Percentiles rank a stretch among this genome's conserved stretches.
phyloP scores from a whole-genome alignment of 2,888 invertebrate genomes.

The Nephrotoma appendiculata region DNA sequence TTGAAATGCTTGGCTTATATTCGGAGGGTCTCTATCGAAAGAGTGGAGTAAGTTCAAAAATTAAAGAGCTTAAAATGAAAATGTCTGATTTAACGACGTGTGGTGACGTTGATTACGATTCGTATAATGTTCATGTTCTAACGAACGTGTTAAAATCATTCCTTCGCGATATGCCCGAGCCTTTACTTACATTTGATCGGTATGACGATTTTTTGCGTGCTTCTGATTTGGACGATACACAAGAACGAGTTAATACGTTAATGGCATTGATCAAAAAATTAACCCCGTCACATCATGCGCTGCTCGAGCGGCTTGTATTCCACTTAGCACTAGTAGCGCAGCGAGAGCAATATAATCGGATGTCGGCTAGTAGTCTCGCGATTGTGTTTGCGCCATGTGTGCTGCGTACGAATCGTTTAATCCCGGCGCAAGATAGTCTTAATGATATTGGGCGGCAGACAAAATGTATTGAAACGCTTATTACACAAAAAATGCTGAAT shows the following conservation, averaged over 20 bases:
- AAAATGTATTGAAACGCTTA: conserved; percentile 78
- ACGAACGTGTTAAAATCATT: conserved; percentile 80
- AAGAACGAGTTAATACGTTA: conserved; percentile 69
- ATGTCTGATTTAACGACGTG: conserved; percentile 57
- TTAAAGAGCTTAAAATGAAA: conserved; percentile 56
- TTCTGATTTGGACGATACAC: conserved; percentile 66
- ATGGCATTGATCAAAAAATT: conserved; percentile 79
- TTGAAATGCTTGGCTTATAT: conserved; percentile 84
- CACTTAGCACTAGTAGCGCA: conserved; percentile 80
- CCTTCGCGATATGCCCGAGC: conserved; percentile 87
- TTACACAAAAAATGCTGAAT: conserved; percentile 71
- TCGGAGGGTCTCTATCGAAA: conserved; percentile 90
- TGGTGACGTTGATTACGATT: conserved; percentile 52
- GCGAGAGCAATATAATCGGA: conserved; percentile 75
- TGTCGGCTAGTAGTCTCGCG: conserved; percentile 82
- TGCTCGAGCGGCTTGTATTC: conserved; percentile 84
- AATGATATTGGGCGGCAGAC: conserved; percentile 83
- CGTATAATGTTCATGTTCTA: conserved; percentile 77
- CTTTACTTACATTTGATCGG: conserved; percentile 79
- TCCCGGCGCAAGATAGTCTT: conserved; percentile 84
- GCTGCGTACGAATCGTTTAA: conserved; percentile 68
- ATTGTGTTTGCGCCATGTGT: conserved; percentile 94
- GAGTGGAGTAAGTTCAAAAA: conserved; percentile 74
- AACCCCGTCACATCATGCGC: conserved; percentile 75
- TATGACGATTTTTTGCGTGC: conserved; percentile 90